A percentile compares a stretch with the other conserved stretches of the same genome.
Conservation (phyloP, 2,113 vertebrate species). For the Dolichallabes microphthalmus region DNA sequence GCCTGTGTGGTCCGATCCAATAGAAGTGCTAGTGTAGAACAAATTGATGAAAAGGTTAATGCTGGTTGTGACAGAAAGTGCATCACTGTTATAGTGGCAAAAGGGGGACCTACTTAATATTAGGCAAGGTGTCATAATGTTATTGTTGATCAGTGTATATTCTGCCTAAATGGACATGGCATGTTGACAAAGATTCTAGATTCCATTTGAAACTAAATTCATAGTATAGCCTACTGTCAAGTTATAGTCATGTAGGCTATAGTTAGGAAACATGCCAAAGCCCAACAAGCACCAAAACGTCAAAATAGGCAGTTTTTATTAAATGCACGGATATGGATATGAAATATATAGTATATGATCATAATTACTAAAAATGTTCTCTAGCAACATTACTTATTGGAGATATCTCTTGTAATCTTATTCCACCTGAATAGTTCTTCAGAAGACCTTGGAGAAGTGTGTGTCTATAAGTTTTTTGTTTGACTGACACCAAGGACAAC, state of each 20-base stretch:
- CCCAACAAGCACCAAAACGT: background rate
- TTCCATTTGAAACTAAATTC: no score
- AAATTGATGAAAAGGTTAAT: no score
- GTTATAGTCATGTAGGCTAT: background rate
- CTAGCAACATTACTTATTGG: background rate
- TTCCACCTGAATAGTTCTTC: background rate
- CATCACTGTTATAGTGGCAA: no score
- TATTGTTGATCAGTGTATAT: background rate
- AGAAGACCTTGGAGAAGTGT: background rate
- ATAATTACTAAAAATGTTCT: background rate
- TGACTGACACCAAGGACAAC: slow-evolving; percentile 16
- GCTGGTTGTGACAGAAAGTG: no score
- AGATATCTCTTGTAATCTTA: background rate
- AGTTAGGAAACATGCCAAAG: background rate
- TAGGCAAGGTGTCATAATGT: no score
- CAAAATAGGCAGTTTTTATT: background rate
- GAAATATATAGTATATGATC: background rate
- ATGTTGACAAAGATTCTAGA: background rate
- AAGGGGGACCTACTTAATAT: no score
- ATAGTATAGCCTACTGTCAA: background rate
- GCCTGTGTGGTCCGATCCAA: no score
- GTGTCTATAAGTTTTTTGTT: slow-evolving; percentile 2
- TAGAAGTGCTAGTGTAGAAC: no score
- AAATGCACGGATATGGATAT: background rate
- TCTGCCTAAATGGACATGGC: background rate